These are phyloP conservation scores for Drosophila takahashii DNA, from an alignment of 1,140 invertebrate genomes.

Conservation along the genomic window DNA sequence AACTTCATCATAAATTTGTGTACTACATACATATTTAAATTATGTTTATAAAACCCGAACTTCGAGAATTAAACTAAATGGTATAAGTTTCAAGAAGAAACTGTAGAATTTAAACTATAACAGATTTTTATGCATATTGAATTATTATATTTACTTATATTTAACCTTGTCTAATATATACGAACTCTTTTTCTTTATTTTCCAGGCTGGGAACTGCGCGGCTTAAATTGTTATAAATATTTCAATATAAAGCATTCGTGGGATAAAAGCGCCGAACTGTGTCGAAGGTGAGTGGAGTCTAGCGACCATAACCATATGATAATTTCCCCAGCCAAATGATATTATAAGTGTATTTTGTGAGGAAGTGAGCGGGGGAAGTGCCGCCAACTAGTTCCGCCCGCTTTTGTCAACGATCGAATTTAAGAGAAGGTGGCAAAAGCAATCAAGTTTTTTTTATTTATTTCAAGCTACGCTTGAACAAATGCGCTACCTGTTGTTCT, in stretches of 20 bases:
- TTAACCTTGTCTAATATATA: constrained; percentile 53
- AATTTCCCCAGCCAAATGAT: constrained; percentile 46
- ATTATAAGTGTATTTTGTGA: constrained; percentile 24
- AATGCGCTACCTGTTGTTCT: constrained; percentile 71
- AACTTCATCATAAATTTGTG: no score
- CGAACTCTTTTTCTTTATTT: constrained; percentile 44
- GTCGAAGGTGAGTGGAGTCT: constrained; percentile 91
- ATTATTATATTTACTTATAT: not conserved
- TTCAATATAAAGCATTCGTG: constrained; percentile 98
- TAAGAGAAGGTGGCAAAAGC: constrained; percentile 29
- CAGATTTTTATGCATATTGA: no score
- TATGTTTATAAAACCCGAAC: no score
- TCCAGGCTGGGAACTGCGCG: constrained; percentile 95
- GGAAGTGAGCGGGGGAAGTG: constrained; percentile 54
- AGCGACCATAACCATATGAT: constrained; percentile 69
- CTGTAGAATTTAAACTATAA: not conserved
- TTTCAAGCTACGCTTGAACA: constrained; percentile 56
- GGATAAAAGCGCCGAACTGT: constrained; percentile 97
- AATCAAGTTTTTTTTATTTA: constrained; percentile 19
- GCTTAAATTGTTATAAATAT: constrained; percentile 97
- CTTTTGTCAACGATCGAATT: constrained; percentile 27
- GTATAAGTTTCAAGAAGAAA: not conserved
- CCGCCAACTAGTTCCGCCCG: constrained; percentile 33
- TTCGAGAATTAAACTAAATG: no score
- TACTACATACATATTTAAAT: no score